A percentile compares a stretch with the other conserved stretches of the same genome.
Conservation (phyloP, 2,888 invertebrate genomes). For the Melolontha melolontha region DNA sequence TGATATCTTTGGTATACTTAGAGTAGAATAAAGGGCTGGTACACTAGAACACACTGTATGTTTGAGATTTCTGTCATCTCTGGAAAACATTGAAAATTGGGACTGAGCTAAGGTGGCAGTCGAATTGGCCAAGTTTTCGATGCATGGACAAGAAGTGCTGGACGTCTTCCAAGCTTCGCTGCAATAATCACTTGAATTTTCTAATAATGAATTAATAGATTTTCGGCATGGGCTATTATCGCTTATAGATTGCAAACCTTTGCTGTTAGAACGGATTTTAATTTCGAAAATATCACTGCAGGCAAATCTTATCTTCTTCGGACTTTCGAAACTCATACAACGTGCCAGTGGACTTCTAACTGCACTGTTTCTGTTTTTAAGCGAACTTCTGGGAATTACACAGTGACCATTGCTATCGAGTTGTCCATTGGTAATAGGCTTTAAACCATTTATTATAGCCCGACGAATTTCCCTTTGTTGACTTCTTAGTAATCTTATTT, state of each 20-base stretch:
- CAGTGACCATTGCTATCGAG: constrained; percentile 56
- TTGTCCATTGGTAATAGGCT: constrained; percentile 52
- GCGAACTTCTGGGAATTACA: constrained; percentile 72
- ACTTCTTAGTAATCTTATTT: constrained; percentile 70
- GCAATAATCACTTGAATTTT: constrained; percentile 68
- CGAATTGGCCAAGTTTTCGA: constrained; percentile 69
- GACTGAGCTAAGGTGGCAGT: constrained; percentile 60
- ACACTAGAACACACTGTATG: constrained; percentile 56
- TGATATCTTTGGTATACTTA: constrained; percentile 54
- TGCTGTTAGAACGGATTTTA: constrained; percentile 65
- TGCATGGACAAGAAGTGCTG: constrained; percentile 80
- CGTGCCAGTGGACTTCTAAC: constrained; percentile 71
- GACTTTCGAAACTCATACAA: constrained; percentile 86
- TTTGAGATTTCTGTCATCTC: constrained; percentile 50
- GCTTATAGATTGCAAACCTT: constrained; percentile 68
- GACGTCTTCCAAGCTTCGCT: constrained; percentile 64
- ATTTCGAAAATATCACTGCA: constrained; percentile 75
- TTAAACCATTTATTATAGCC: constrained; percentile 61
- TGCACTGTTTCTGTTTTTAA: constrained; percentile 75
- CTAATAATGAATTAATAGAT: constrained; percentile 65
- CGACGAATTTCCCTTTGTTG: constrained; percentile 68
- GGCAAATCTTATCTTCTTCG: constrained; percentile 84
- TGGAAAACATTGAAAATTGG: constrained; percentile 58
- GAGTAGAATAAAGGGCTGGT: constrained; percentile 57
- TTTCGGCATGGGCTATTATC: constrained; percentile 71